These are phyloP conservation scores for Fragum fragum DNA, from an alignment of 2,888 invertebrate species.

Conservation along the genomic window DNA sequence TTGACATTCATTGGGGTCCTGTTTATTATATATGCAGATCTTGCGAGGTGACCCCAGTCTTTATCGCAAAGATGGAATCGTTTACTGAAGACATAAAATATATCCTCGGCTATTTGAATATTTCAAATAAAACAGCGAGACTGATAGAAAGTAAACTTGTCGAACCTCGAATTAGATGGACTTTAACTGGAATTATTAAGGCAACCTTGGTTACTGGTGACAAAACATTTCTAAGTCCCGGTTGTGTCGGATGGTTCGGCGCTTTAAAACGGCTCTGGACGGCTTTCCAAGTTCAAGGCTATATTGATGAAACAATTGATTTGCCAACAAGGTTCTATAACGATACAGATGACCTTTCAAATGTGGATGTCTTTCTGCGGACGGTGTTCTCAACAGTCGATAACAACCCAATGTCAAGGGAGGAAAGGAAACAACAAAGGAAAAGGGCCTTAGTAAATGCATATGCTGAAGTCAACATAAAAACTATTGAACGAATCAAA, in stretches of 20 bases:
- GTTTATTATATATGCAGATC: neutral
- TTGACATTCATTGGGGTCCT: neutral
- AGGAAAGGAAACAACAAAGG: neutral
- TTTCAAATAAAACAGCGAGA: neutral
- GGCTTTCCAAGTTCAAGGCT: slow-evolving; percentile 6
- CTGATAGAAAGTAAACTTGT: neutral
- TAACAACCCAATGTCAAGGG: neutral
- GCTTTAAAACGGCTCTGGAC: slow-evolving; percentile 2
- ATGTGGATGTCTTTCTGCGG: neutral
- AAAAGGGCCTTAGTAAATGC: slow-evolving; percentile 1
- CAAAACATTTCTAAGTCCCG: neutral
- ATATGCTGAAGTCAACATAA: neutral
- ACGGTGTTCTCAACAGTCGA: neutral
- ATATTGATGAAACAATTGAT: neutral
- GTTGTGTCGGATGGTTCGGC: neutral
- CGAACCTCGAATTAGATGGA: neutral
- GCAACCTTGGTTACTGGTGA: neutral
- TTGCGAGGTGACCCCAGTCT: neutral
- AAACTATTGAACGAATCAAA: neutral
- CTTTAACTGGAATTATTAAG: neutral
- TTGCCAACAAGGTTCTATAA: neutral
- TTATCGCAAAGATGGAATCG: neutral
- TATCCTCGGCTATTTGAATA: neutral
- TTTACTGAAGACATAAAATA: neutral
- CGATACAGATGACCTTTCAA: neutral